Evolutionary conservation across 2,113 vertebrate genomes (phyloP), one percentile per base, ranked within the genome.

Genomic region (Theristicus caerulescens): DNA sequence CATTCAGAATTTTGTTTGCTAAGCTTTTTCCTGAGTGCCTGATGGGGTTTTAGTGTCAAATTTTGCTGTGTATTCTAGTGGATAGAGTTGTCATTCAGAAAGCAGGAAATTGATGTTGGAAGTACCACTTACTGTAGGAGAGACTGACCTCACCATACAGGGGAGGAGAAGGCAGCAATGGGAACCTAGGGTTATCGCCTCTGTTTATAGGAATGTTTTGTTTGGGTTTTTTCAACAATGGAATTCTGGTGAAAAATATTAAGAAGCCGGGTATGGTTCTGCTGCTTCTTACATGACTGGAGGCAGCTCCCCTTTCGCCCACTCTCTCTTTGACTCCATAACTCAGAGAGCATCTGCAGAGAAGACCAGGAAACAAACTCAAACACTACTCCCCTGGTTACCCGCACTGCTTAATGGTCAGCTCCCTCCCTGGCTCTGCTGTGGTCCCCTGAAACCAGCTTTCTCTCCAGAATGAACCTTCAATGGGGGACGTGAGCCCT

Each of bases 401-500:
- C 16, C 9, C 7, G 5, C 14, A 52, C 13, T 0, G 2, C 9
- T 78, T 80, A 77, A 20, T 13, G 21, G 13, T 69, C 59, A 91
- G 3, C 4, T 79, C 9, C 10, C 31, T 85, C 32, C 11, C 12
- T 76, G 38, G 5, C 16, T 77, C 34, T 90, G 7, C 34, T n/a
- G 7, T 7, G 1, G 13, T 67, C 13, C 38, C 9, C n/a, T 74
- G 52, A 82, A 82, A 54, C 7, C 18, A 65, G 4, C 9, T 54
- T 87, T 81, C 4, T 70, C 21, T 89, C 34, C 51, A 59, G 42
- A 85, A 82, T 26, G 13, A 76, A 9, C 5, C 29, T 64, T 58
- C 52, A 54, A 0, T 0, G 1, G 14, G 11, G 21, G 73, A 3
- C 34, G 36, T 8, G 24, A 65, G 31, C 17, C 59, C 32, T 81